Evolutionary conservation across 2,113 vertebrate genomes (phyloP).

Genomic region (Planiliza haematocheilus): DNA sequence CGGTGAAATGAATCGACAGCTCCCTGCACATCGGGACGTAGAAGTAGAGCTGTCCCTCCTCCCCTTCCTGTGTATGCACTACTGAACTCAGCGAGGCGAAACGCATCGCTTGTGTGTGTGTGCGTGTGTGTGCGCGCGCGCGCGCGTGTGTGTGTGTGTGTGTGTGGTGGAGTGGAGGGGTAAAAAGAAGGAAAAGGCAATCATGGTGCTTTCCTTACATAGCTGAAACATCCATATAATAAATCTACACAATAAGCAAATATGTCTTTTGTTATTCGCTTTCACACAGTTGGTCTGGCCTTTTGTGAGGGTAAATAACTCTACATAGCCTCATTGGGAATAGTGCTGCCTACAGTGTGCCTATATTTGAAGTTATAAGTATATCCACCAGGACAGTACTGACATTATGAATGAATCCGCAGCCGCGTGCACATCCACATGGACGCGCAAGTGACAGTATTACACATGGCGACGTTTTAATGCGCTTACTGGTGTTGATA

Average conservation of each 20-base stretch:
- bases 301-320: background rate
- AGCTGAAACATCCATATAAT: background rate
- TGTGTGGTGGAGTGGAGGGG: too few species aligned
- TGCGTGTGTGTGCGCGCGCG: too few species aligned
- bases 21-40: constrained; percentile 39
- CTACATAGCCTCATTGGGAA: background rate
- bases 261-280: background rate
- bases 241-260: background rate
- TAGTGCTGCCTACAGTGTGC: too few species aligned
- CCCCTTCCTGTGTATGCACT: constrained; percentile 48
- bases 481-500: background rate
- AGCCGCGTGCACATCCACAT: constrained; percentile 2
- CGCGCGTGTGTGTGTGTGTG: too few species aligned
- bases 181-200: background rate
- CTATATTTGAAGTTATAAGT: too few species aligned
- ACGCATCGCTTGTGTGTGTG: constrained; percentile 35
- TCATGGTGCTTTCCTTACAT: constrained; percentile 20
- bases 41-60: constrained; percentile 48
- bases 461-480: constrained; percentile 11
- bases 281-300: background rate
- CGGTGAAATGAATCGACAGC: constrained; percentile 64
- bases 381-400: too few species aligned
- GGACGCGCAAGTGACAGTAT: background rate
- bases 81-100: constrained; percentile 70
- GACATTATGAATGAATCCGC: constrained; percentile 46